Evolutionary conservation across 2,888 invertebrate genomes (phyloP), one percentile per base, ranked within the genome.

Genomic region (Antheraea assamensis): DNA sequence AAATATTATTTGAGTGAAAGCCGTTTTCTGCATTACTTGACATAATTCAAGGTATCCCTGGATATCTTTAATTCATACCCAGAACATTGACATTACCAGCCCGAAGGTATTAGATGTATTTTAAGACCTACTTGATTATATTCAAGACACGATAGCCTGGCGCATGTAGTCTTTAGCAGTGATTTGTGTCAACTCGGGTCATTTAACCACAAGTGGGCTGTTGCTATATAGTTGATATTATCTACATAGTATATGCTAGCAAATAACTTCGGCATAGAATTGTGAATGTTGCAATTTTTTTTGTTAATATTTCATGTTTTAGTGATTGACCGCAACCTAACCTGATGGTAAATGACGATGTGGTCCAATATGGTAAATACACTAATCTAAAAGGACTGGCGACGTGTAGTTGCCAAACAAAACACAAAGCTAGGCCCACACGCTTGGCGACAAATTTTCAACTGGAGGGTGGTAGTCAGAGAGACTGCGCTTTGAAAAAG

Each of bases 171-270:
- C 27, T 61, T 24, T 61, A 58, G 58, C 55, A 55, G 55, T 24
- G 13, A 15, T 61, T 27, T 61, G 24, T 61, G 27, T 10, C 61
- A 8, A 58, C 27, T 27, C 27, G 27, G 13, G 24, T 61, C 10
- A 61, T 24, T 10, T 61, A 13, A 27, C 15, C 10, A 3, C 61
- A 61, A 27, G 61, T 61, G 27, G 27, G 15, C 27, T 1, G n/a
- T 21, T 49, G 15, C 17, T 49, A 49, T 49, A 19, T 4, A 52
- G 8, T 21, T 19, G 19, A 52, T 21, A 21, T 52, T 17, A 85
- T 86, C 84, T 84, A 80, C 85, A 85, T 86, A 85, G 83, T 82
- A 77, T 75, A 73, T 55, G 77, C 74, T 75, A 71, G 42, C 71
- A 66, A 76, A 72, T 47, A 24, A n/a, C 47, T 19, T n/a, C n/a